Conservation (phyloP, 2,888 invertebrate species). For the Conops quadrifasciatus region DNA sequence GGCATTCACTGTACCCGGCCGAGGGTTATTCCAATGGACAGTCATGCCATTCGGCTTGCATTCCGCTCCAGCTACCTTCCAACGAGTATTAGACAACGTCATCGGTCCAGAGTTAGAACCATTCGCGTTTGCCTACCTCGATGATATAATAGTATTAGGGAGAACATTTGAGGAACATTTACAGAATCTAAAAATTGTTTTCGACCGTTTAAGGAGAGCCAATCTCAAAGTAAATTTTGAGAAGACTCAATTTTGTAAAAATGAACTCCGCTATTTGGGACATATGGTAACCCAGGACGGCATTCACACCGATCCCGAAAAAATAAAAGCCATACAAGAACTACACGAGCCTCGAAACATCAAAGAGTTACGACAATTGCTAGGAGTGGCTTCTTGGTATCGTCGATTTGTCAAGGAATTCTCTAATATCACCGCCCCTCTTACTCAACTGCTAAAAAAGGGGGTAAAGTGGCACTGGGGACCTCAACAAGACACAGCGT, state of each 20-base stretch:
- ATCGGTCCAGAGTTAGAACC: background rate
- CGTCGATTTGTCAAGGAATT: conserved; percentile 6
- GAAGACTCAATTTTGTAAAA: conserved; percentile 2
- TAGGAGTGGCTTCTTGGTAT: conserved; percentile 18
- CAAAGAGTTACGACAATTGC: background rate
- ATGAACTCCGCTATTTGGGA: background rate
- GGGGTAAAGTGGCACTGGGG: background rate
- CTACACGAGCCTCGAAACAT: conserved; percentile 1
- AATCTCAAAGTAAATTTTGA: too few relatives aligned
- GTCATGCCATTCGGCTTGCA: too few relatives aligned
- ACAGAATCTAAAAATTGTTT: too few relatives aligned
- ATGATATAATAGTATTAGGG: conserved; percentile 7
- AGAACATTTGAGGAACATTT: too few relatives aligned
- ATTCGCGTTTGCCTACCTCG: background rate
- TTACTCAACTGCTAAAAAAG: conserved; percentile 1
- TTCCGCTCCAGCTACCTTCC: conserved; percentile 11
- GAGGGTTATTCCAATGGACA: too few relatives aligned
- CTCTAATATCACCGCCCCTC: background rate
- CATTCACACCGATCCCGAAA: conserved; percentile 5
- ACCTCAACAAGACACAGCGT: background rate
- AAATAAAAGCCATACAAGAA: conserved; percentile 8
- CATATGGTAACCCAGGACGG: background rate
- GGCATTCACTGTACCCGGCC: too few relatives aligned
- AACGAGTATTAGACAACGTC: conserved; percentile 2
- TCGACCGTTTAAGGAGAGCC: too few relatives aligned